Conservation (phyloP, 2,113 vertebrate genomes). For the Reinhardtius hippoglossoides region DNA sequence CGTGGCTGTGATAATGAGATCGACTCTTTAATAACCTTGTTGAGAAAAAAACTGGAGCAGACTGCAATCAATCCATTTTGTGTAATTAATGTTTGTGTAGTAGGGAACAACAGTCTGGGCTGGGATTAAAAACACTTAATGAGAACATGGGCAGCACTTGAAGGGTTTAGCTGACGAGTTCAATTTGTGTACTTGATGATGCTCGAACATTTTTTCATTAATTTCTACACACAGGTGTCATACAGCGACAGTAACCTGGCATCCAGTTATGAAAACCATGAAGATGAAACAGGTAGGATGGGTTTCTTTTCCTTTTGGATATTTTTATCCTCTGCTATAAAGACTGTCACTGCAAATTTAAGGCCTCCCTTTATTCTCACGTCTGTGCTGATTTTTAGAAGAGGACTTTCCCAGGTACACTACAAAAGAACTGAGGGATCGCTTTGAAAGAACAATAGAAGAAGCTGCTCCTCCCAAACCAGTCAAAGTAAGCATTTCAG, state of each 20-base stretch:
- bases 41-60: conserved; percentile 24
- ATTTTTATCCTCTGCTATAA: conserved; percentile 1
- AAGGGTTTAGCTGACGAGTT: not conserved
- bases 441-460: conserved; percentile 91
- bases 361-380: conserved; percentile 30
- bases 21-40: conserved; percentile 21
- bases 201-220: not conserved
- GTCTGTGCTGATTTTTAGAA: conserved; percentile 71
- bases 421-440: conserved; percentile 90
- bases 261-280: conserved; percentile 76
- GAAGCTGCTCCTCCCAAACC: conserved; percentile 85
- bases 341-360: conserved; percentile 6
- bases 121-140: not conserved
- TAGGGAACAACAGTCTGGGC: not conserved
- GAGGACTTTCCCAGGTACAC: conserved; percentile 90
- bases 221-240: conserved; percentile 61
- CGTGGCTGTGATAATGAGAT: conserved; percentile 21
- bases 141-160: not conserved
- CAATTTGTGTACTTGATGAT: not conserved
- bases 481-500: conserved; percentile 85
- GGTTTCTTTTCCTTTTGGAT: not conserved
- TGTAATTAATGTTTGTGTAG: conserved; percentile 20
- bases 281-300: conserved; percentile 76
- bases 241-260: conserved; percentile 58
- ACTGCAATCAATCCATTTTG: conserved; percentile 24